These are phyloP conservation scores for Druceiella hillmani DNA, from an alignment of 2,888 invertebrate species.

Conservation along the genomic window DNA sequence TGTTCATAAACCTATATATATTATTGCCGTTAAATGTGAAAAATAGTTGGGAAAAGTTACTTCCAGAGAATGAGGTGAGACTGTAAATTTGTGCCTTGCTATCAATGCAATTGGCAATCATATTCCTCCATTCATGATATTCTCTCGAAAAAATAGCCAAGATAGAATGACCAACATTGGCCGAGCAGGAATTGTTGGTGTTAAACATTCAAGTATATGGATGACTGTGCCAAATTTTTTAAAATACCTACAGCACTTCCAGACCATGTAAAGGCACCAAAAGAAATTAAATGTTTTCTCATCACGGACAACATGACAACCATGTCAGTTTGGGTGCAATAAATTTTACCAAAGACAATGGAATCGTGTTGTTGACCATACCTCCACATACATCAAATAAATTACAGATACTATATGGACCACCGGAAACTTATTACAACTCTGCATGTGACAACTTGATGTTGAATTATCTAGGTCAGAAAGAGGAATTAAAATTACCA, in stretches of 20 bases:
- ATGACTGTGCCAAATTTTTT: slow-evolving; percentile 27
- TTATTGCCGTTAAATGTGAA: slow-evolving; percentile 28
- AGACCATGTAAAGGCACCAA: slow-evolving; percentile 25
- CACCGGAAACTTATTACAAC: no score
- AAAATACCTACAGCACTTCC: slow-evolving; percentile 27
- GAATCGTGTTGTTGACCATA: slow-evolving; percentile 32
- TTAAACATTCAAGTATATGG: slow-evolving; percentile 29
- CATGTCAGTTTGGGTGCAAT: slow-evolving; percentile 27
- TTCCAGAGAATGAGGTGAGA: slow-evolving; percentile 31
- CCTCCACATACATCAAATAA: slow-evolving; percentile 34
- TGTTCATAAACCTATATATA: no score
- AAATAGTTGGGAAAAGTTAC: slow-evolving; percentile 31
- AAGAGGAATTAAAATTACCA: no score
- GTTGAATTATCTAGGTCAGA: no score
- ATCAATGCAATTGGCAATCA: slow-evolving; percentile 31
- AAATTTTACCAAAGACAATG: slow-evolving; percentile 30
- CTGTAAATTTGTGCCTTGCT: slow-evolving; percentile 29
- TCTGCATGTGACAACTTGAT: no score
- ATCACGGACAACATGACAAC: slow-evolving; percentile 29
- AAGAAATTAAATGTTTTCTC: slow-evolving; percentile 25
- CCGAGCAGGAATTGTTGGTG: slow-evolving; percentile 30
- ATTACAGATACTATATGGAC: no score
- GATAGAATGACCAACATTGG: slow-evolving; percentile 29
- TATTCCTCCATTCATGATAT: slow-evolving; percentile 33
- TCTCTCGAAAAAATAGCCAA: slow-evolving; percentile 29